Conservation (phyloP, 2,888 invertebrate genomes). For the Trachelus tabidus region DNA sequence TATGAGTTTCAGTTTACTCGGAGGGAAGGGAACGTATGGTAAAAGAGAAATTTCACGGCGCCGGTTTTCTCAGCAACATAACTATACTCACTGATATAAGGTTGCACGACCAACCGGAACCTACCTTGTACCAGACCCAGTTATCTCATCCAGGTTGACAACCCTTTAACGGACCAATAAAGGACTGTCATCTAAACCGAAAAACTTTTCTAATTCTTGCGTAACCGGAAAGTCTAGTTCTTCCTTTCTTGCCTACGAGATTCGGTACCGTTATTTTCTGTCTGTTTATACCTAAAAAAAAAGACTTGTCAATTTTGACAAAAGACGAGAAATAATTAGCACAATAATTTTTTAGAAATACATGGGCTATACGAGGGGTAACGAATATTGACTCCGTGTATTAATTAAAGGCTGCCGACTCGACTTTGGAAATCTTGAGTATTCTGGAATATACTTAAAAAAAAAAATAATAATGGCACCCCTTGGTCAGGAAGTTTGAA, state of each 20-base stretch:
- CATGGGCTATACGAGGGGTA: too few relatives aligned
- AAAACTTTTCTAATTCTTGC: conserved; percentile 41
- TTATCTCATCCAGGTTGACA: conserved; percentile 30
- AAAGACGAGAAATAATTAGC: not conserved
- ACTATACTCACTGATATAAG: not conserved
- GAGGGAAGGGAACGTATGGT: not conserved
- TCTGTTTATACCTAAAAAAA: not conserved
- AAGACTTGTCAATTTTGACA: not conserved
- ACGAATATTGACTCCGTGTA: too few relatives aligned
- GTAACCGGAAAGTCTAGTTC: conserved; percentile 42
- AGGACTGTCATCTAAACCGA: conserved; percentile 44
- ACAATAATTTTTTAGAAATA: not conserved
- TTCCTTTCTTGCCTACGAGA: not conserved
- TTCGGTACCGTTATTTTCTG: not conserved
- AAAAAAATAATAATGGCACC: too few relatives aligned
- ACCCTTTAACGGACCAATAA: conserved; percentile 38
- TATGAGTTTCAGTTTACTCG: not conserved
- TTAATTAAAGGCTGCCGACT: too few relatives aligned
- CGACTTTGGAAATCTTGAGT: too few relatives aligned
- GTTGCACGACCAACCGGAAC: not conserved
- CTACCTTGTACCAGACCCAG: too few relatives aligned
- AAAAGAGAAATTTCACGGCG: not conserved
- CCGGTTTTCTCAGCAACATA: not conserved
- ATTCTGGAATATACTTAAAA: too few relatives aligned
- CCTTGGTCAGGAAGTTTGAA: too few relatives aligned